Conservation (phyloP, 2,888 invertebrate species). For the Acrobasis suavella region DNA sequence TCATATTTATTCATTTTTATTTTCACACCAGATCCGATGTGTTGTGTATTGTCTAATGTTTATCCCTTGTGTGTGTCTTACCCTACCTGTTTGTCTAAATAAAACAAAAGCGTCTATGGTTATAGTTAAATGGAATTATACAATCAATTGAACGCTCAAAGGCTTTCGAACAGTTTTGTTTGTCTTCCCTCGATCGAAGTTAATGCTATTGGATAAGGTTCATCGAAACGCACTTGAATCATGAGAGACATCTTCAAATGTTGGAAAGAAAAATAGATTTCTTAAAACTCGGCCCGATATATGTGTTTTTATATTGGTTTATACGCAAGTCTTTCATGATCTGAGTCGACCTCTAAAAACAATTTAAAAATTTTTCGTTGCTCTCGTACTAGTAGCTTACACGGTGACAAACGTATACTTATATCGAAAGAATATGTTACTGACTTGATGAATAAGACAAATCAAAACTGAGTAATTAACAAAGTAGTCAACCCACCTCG, state of each 20-base stretch:
- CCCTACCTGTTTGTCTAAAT: slow-evolving; percentile 83
- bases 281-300: slow-evolving; percentile 1
- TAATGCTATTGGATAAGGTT: slow-evolving; percentile 53
- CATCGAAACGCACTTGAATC: slow-evolving; percentile 61
- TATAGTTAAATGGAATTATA: slow-evolving; percentile 53
- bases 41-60: slow-evolving; percentile 96
- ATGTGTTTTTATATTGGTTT: slow-evolving; percentile 15
- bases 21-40: slow-evolving; percentile 83
- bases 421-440: slow-evolving; percentile 37
- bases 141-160: slow-evolving; percentile 69
- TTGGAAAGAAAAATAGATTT: slow-evolving; percentile 15
- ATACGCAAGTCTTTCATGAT: slow-evolving; percentile 64
- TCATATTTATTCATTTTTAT: slow-evolving; percentile 59
- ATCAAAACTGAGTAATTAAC: slow-evolving; percentile 73
- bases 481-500: slow-evolving; percentile 82
- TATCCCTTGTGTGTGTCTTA: slow-evolving; percentile 94
- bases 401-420: slow-evolving; percentile 41
- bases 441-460: slow-evolving; percentile 71
- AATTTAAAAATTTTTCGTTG: slow-evolving; percentile 50
- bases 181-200: slow-evolving; percentile 65
- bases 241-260: slow-evolving; percentile 57
- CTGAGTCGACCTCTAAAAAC: slow-evolving; percentile 54
- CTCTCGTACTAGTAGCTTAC: slow-evolving; percentile 41
- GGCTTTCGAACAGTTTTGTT: slow-evolving; percentile 77
- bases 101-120: slow-evolving; percentile 68